These are phyloP conservation scores for Athripsodes cinereus DNA, from an alignment of 2,888 invertebrate species.

Conservation along the genomic window DNA sequence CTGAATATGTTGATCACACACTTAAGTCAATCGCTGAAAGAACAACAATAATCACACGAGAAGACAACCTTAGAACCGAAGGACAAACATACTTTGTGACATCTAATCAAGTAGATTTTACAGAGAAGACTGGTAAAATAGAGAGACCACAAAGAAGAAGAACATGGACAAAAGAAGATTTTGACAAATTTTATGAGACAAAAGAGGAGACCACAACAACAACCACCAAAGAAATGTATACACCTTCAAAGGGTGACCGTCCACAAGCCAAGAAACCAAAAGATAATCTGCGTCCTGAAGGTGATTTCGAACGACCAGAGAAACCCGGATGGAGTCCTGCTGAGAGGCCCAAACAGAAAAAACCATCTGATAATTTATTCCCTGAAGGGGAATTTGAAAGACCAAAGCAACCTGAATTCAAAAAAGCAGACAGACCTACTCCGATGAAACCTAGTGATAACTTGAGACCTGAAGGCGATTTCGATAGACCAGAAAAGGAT, in stretches of 20 bases:
- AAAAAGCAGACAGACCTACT: slow-evolving; percentile 38
- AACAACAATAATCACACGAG: slow-evolving; percentile 52
- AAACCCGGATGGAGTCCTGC: slow-evolving; percentile 30
- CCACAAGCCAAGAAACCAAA: slow-evolving; percentile 36
- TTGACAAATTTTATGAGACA: slow-evolving; percentile 61
- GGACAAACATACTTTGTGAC: slow-evolving; percentile 63
- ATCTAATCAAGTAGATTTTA: slow-evolving; percentile 57
- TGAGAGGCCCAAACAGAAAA: slow-evolving; percentile 36
- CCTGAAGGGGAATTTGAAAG: slow-evolving; percentile 42
- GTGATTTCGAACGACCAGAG: slow-evolving; percentile 41
- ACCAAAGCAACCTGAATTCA: slow-evolving; percentile 37
- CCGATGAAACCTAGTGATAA: slow-evolving; percentile 40
- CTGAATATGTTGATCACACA: slow-evolving; percentile 61
- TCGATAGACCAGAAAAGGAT: slow-evolving; percentile 34
- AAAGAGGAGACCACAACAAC: slow-evolving; percentile 52
- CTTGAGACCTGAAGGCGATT: slow-evolving; percentile 43
- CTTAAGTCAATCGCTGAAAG: slow-evolving; percentile 48
- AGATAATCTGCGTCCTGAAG: slow-evolving; percentile 49
- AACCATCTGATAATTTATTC: slow-evolving; percentile 41
- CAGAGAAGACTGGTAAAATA: slow-evolving; percentile 52
- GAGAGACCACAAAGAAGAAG: slow-evolving; percentile 55
- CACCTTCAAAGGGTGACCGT: slow-evolving; percentile 34
- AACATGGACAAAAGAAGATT: slow-evolving; percentile 68
- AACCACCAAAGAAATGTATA: slow-evolving; percentile 63
- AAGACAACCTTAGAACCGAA: slow-evolving; percentile 62